These are phyloP conservation scores for Telmatochromis sp. DNA, from an alignment of 2,113 vertebrate genomes.

Conservation along the genomic window DNA sequence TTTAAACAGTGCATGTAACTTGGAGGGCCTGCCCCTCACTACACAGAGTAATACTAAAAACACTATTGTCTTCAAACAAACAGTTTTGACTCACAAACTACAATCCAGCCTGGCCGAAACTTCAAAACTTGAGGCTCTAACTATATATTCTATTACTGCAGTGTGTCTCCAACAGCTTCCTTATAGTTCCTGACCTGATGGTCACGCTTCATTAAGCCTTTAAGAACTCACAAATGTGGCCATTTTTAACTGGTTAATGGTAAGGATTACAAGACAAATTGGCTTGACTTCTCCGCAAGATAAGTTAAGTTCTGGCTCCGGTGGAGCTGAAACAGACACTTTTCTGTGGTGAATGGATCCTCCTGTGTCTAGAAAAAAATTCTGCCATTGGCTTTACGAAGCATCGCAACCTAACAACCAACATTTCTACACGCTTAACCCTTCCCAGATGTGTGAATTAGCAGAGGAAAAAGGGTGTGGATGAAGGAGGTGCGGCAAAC, in stretches of 20 bases:
- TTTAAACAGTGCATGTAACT: background rate
- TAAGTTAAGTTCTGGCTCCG: background rate
- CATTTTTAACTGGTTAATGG: background rate
- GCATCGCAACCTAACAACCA: background rate
- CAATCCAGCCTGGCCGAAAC: background rate
- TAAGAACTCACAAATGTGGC: background rate
- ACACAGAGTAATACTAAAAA: background rate
- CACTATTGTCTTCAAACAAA: background rate
- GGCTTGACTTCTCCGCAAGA: background rate
- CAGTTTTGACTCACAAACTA: background rate
- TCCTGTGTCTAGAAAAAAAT: background rate
- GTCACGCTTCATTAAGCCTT: background rate
- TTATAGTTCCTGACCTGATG: background rate
- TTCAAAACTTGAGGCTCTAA: background rate
- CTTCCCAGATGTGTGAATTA: conserved; percentile 47
- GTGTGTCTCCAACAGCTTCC: background rate
- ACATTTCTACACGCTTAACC: conserved; percentile 8
- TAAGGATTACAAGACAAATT: background rate
- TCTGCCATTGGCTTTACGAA: background rate
- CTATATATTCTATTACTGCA: background rate
- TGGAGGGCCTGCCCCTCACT: background rate
- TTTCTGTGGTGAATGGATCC: background rate
- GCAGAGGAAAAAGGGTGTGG: conserved; percentile 23
- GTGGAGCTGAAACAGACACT: background rate
- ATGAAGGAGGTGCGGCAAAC: conserved; percentile 18